Conservation (phyloP, 2,797 vertebrate species). For the Bovichtus diacanthus region DNA sequence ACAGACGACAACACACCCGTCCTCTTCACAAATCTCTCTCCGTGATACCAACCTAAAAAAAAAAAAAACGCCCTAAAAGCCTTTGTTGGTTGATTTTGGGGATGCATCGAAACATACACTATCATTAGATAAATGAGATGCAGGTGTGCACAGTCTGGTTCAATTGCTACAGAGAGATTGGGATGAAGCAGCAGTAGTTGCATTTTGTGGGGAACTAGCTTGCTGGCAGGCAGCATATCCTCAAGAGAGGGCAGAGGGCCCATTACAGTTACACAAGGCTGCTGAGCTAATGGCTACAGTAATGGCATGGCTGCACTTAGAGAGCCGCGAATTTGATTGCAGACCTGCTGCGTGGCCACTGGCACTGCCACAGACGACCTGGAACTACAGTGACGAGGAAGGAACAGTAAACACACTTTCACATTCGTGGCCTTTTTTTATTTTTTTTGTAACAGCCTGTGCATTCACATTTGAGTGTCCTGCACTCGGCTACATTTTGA, state of each 20-base stretch:
- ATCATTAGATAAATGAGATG: slow-evolving; percentile 64
- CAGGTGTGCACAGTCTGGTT: slow-evolving; percentile 56
- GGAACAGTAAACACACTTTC: slow-evolving; percentile 17
- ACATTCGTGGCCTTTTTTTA: background rate
- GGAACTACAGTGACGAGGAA: slow-evolving; percentile 13
- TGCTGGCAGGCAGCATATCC: slow-evolving; percentile 48
- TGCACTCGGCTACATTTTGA: background rate
- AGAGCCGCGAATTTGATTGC: slow-evolving; percentile 60
- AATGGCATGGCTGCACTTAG: slow-evolving; percentile 69
- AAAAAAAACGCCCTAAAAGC: slow-evolving; percentile 36
- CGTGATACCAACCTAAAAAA: slow-evolving; percentile 20
- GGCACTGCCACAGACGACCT: slow-evolving; percentile 38
- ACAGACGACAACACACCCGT: background rate
- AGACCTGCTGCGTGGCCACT: slow-evolving; percentile 52
- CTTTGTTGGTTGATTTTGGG: slow-evolving; percentile 36
- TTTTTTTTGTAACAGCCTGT: background rate
- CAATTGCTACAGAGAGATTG: slow-evolving; percentile 21
- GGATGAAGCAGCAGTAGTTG: slow-evolving; percentile 45
- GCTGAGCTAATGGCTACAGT: slow-evolving; percentile 74
- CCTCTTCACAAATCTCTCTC: slow-evolving; percentile 14
- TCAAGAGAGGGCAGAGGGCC: slow-evolving; percentile 55
- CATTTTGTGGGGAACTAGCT: slow-evolving; percentile 25
- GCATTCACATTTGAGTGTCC: background rate
- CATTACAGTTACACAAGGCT: slow-evolving; percentile 62
- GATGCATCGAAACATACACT: background rate